These are phyloP conservation scores for Crocidura indochinensis DNA, from an alignment of 2,797 vertebrate genomes.

Conservation along the genomic window DNA sequence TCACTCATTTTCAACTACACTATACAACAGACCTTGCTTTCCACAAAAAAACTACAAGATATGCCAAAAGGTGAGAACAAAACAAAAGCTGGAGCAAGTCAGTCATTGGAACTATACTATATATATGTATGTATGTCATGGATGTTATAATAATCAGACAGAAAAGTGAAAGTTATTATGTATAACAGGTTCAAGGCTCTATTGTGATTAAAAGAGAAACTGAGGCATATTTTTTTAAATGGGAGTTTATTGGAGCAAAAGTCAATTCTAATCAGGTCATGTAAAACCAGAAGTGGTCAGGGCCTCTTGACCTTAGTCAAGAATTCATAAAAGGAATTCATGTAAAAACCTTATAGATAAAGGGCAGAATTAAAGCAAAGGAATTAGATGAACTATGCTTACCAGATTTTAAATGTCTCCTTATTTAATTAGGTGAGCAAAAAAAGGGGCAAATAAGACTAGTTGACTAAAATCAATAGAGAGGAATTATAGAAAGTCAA, in stretches of 20 bases:
- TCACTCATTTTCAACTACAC: background rate
- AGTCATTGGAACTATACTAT: too few relatives aligned
- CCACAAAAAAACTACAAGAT: background rate
- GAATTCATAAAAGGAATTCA: background rate
- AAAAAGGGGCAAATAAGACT: conserved; percentile 3
- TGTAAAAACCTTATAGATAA: background rate
- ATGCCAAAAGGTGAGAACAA: too few relatives aligned
- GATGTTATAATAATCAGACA: background rate
- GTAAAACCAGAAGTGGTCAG: background rate
- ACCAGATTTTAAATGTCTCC: background rate
- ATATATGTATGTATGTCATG: too few relatives aligned
- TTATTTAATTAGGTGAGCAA: conserved; percentile 12
- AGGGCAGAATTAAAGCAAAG: background rate
- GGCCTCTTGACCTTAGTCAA: too few relatives aligned
- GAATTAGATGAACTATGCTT: background rate
- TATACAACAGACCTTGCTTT: background rate
- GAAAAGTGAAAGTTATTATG: background rate
- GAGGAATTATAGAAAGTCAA: background rate
- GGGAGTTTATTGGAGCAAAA: conserved; percentile 12
- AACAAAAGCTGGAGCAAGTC: too few relatives aligned
- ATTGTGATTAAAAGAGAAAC: conserved; percentile 32
- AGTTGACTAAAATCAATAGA: background rate
- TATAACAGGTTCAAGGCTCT: background rate
- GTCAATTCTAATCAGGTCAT: background rate
- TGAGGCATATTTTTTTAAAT: background rate